Percentiles rank a stretch among this genome's conserved stretches.
Evolutionary conservation across 1,140 invertebrate genomes (phyloP).

Genomic region (Bombus waltoni): DNA sequence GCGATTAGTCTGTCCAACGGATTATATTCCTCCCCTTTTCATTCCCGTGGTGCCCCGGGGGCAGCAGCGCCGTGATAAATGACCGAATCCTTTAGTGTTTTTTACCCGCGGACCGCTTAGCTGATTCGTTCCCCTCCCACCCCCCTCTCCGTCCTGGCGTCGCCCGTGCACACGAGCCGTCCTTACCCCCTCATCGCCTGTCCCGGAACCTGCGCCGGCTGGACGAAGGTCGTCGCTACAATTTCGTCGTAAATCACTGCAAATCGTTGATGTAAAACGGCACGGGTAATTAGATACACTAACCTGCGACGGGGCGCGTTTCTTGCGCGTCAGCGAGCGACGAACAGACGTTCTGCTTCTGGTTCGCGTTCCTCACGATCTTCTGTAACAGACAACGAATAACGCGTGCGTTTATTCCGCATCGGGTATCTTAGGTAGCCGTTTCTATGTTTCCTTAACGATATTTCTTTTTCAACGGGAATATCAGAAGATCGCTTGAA

Average conservation of each 20-base stretch:
- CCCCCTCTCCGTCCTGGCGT: background rate
- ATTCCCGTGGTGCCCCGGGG: constrained; percentile 72
- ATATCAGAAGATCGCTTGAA: too few relatives aligned
- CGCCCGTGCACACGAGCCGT: background rate
- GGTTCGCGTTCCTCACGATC: constrained; percentile 46
- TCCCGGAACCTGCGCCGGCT: constrained; percentile 51
- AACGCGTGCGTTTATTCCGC: background rate
- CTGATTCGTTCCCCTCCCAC: constrained; percentile 41
- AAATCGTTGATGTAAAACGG: constrained; percentile 82
- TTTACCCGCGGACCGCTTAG: constrained; percentile 72
- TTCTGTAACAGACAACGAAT: constrained; percentile 50
- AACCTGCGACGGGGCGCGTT: constrained; percentile 71
- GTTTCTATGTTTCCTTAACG: too few relatives aligned
- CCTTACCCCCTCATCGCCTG: constrained; percentile 20
- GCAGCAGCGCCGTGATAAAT: constrained; percentile 79
- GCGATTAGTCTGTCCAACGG: constrained; percentile 80
- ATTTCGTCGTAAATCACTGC: constrained; percentile 82
- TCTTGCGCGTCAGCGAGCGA: constrained; percentile 67
- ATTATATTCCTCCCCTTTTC: constrained; percentile 79
- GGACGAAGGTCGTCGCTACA: constrained; percentile 80
- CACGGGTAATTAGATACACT: constrained; percentile 82
- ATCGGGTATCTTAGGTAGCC: too few relatives aligned
- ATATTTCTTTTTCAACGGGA: too few relatives aligned
- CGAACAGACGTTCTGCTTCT: background rate
- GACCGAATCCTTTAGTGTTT: constrained; percentile 81